Evolutionary conservation across 2,797 vertebrate genomes (phyloP).

Genomic region (Podargus strigoides): DNA sequence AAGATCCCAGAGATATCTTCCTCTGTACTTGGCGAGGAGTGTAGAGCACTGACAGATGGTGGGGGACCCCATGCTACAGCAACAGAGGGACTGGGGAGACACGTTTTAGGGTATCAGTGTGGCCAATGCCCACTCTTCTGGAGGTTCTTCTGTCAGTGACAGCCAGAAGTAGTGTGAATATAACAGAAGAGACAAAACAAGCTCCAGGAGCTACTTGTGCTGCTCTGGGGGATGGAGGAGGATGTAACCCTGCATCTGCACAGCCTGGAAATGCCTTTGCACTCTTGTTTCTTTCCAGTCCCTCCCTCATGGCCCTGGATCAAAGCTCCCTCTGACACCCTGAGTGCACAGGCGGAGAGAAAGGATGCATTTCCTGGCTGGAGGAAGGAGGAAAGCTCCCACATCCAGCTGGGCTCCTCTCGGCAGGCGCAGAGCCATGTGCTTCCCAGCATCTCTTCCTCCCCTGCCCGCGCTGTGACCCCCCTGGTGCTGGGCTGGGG

Average conservation of each 20-base stretch:
- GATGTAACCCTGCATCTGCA: not conserved
- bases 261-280: slow-evolving; percentile 21
- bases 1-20: not conserved
- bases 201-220: not conserved
- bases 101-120: not conserved
- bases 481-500: not conserved
- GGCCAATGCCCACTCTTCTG: not conserved
- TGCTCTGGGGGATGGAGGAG: not conserved
- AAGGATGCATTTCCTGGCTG: not conserved
- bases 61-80: not conserved
- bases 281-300: not conserved
- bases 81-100: not conserved
- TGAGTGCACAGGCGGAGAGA: not conserved
- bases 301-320: not conserved
- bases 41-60: not conserved
- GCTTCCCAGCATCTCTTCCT: not conserved
- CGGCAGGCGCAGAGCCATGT: not conserved
- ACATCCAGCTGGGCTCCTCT: slow-evolving; percentile 1
- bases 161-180: not conserved
- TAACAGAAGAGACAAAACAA: not conserved
- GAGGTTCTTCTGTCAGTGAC: not conserved
- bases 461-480: not conserved
- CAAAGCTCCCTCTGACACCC: slow-evolving; percentile 13
- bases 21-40: not conserved
- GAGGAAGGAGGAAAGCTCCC: not conserved